Conservation (phyloP, 2,113 vertebrate genomes). For the Hassar affinis region DNA sequence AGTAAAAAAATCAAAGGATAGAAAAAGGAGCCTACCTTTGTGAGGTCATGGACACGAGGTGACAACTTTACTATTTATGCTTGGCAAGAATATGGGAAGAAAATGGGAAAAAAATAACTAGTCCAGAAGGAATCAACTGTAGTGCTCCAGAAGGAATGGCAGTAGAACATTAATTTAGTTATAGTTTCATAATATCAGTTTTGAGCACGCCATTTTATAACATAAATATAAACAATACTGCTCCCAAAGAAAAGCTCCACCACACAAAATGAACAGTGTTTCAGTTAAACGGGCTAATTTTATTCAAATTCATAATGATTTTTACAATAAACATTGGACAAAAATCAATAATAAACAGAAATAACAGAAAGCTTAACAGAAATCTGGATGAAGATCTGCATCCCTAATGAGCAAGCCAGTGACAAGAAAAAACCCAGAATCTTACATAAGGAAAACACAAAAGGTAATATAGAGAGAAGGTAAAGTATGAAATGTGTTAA, state of each 20-base stretch:
- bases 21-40: not conserved
- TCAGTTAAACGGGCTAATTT: not conserved
- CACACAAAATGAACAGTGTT: no score
- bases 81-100: not conserved
- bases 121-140: not conserved
- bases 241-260: no score
- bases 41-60: not conserved
- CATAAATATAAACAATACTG: not conserved
- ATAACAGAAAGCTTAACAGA: no score
- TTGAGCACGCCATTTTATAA: not conserved
- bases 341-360: not conserved
- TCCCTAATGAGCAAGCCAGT: not conserved
- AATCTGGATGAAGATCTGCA: not conserved
- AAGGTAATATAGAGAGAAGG: not conserved
- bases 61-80: not conserved
- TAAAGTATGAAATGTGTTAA: no score
- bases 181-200: not conserved
- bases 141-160: not conserved
- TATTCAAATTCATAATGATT: not conserved
- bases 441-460: not conserved
- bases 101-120: not conserved
- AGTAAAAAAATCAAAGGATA: not conserved
- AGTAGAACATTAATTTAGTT: not conserved
- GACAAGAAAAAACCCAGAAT: not conserved
- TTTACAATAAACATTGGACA: not conserved